These are phyloP conservation scores for Morpho achilles DNA, from an alignment of 2,888 invertebrate species.

Conservation along the genomic window DNA sequence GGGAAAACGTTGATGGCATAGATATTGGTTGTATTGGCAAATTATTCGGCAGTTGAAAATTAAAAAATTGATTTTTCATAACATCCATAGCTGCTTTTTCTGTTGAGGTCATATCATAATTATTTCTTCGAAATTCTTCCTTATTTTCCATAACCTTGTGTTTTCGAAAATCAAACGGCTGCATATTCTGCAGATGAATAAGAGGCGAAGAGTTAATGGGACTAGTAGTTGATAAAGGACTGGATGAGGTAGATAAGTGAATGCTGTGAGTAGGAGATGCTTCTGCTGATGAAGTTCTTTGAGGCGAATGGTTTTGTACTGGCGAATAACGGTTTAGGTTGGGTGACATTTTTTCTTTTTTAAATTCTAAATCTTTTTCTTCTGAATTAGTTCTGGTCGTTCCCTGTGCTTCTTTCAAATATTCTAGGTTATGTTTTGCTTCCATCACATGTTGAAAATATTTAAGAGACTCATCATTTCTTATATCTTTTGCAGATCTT, in stretches of 20 bases:
- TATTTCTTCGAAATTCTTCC: slow-evolving; percentile 70
- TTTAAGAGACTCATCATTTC: slow-evolving; percentile 60
- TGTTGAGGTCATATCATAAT: slow-evolving; percentile 47
- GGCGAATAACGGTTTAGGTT: slow-evolving; percentile 47
- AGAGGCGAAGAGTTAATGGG: slow-evolving; percentile 87
- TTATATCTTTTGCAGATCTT: slow-evolving; percentile 72
- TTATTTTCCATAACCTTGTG: slow-evolving; percentile 57
- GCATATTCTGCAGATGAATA: slow-evolving; percentile 95
- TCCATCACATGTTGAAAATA: slow-evolving; percentile 72
- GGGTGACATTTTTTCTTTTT: slow-evolving; percentile 58
- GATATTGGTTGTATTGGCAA: slow-evolving; percentile 80
- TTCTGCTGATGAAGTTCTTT: slow-evolving; percentile 57
- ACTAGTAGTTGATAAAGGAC: slow-evolving; percentile 74
- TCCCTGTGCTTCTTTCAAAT: slow-evolving; percentile 64
- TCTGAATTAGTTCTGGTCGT: slow-evolving; percentile 33
- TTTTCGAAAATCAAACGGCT: slow-evolving; percentile 95
- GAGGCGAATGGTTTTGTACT: slow-evolving; percentile 47
- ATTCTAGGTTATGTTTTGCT: slow-evolving; percentile 64
- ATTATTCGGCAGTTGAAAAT: slow-evolving; percentile 79
- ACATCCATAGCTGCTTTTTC: slow-evolving; percentile 78
- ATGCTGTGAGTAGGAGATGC: slow-evolving; percentile 62
- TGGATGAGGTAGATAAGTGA: slow-evolving; percentile 69
- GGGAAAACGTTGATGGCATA: slow-evolving; percentile 75
- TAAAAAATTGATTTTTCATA: slow-evolving; percentile 82
- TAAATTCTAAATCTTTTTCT: slow-evolving; percentile 44